Conservation (phyloP, 2,888 invertebrate genomes). For the Ormyrus thymus region DNA sequence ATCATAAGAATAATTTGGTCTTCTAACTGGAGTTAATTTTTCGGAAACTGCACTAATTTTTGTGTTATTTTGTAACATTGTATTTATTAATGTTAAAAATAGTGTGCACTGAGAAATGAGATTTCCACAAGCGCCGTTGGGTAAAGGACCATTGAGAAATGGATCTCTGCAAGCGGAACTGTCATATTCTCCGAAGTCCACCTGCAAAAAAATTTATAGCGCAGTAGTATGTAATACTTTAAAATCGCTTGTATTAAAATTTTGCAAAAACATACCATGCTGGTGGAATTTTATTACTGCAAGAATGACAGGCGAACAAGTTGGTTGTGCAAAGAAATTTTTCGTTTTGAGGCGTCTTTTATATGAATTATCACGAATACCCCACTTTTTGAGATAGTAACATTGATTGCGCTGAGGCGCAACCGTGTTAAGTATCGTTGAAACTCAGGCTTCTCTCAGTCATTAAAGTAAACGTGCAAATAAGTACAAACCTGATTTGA, state of each 20-base stretch:
- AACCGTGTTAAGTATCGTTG: neutral
- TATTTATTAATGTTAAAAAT: constrained; percentile 63
- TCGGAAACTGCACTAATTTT: constrained; percentile 75
- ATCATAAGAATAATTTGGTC: constrained; percentile 77
- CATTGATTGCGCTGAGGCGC: neutral
- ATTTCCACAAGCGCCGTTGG: constrained; percentile 61
- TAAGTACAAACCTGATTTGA: neutral
- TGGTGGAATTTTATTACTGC: neutral
- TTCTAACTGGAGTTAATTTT: constrained; percentile 74
- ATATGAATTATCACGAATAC: constrained; percentile 34
- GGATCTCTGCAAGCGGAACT: constrained; percentile 47
- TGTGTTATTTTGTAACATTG: constrained; percentile 55
- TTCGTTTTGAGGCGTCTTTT: constrained; percentile 30
- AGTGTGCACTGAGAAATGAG: constrained; percentile 36
- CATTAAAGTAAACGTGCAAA: neutral
- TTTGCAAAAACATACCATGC: constrained; percentile 18
- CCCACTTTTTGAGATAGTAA: constrained; percentile 27
- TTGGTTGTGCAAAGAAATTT: neutral
- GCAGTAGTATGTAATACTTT: neutral
- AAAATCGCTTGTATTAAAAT: neutral
- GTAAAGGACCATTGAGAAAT: constrained; percentile 60
- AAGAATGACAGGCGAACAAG: neutral
- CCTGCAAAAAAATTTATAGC: constrained; percentile 2
- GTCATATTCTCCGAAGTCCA: neutral
- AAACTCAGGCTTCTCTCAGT: neutral